A percentile compares a stretch with the other conserved stretches of the same genome.
phyloP scores from a whole-genome alignment of 2,113 vertebrate genomes.

The Scomber japonicus region DNA sequence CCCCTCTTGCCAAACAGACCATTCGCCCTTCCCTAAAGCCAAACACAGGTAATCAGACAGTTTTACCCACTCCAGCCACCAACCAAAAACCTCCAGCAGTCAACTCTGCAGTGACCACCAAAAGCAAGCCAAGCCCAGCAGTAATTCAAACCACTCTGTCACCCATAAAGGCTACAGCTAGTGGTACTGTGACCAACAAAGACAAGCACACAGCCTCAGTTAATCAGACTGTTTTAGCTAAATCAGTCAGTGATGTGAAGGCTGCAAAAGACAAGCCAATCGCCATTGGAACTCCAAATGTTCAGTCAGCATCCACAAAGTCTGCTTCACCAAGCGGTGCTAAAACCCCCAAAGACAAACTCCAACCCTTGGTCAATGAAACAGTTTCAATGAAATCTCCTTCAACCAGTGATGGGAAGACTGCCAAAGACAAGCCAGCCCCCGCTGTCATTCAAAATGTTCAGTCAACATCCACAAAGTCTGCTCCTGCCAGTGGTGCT shows the following conservation, averaged over 20 bases:
- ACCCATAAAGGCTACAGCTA: conserved; percentile 45
- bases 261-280: conserved; percentile 49
- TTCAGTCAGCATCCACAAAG: conserved; percentile 47
- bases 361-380: conserved; percentile 52
- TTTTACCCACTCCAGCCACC: conserved; percentile 46
- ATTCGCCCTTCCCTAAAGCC: conserved; percentile 61
- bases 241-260: conserved; percentile 51
- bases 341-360: conserved; percentile 57
- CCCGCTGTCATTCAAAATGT: conserved; percentile 39
- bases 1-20: conserved; percentile 61
- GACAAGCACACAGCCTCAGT: conserved; percentile 57
- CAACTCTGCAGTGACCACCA: conserved; percentile 34
- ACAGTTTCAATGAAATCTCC: conserved; percentile 52
- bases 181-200: conserved; percentile 47
- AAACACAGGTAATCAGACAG: conserved; percentile 67
- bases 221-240: conserved; percentile 58
- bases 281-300: conserved; percentile 37
- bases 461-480: conserved; percentile 54
- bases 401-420: conserved; percentile 40
- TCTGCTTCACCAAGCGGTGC: background rate
- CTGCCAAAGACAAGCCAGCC: conserved; percentile 59
- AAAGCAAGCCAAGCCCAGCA: conserved; percentile 52
- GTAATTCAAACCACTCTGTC: conserved; percentile 60
- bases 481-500: background rate
- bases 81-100: conserved; percentile 51